phyloP scores from a whole-genome alignment of 2,113 vertebrate genomes.

The Microtus pennsylvanicus region DNA sequence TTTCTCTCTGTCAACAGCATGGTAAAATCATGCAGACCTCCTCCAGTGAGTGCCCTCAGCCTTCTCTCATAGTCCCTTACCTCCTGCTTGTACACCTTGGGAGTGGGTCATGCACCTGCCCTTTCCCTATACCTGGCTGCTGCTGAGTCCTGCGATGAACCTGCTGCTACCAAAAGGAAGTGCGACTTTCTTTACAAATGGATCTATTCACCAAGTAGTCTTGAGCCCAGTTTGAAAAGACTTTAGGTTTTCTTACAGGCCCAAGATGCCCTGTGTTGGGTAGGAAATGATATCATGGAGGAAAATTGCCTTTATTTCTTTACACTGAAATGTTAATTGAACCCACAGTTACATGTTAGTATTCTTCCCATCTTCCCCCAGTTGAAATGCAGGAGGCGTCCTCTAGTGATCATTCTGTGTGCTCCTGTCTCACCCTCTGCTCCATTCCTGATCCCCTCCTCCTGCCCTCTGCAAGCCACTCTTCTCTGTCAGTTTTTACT shows the following conservation, averaged over 20 bases:
- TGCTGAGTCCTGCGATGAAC: neutral
- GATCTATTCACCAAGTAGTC: neutral
- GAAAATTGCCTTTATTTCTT: neutral
- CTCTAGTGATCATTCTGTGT: neutral
- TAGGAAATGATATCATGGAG: neutral
- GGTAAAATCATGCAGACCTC: neutral
- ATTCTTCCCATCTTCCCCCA: neutral
- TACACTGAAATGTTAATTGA: neutral
- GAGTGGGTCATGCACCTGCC: neutral
- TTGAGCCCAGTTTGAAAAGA: neutral
- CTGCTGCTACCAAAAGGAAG: neutral
- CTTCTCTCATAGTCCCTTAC: neutral
- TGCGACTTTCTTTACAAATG: neutral
- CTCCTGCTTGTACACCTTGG: neutral
- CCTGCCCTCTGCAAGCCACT: neutral
- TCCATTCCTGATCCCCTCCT: neutral
- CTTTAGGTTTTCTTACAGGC: neutral
- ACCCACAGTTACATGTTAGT: neutral
- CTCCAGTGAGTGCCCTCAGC: neutral
- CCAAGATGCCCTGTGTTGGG: neutral
- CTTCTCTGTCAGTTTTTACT: neutral
- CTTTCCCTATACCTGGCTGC: neutral
- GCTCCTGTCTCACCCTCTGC: neutral
- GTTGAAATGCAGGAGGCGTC: neutral
- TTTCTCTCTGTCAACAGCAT: neutral